Evolutionary conservation across 2,888 invertebrate species (phyloP), one percentile per base, ranked within the genome.

Genomic region (Luperina nickerlii): DNA sequence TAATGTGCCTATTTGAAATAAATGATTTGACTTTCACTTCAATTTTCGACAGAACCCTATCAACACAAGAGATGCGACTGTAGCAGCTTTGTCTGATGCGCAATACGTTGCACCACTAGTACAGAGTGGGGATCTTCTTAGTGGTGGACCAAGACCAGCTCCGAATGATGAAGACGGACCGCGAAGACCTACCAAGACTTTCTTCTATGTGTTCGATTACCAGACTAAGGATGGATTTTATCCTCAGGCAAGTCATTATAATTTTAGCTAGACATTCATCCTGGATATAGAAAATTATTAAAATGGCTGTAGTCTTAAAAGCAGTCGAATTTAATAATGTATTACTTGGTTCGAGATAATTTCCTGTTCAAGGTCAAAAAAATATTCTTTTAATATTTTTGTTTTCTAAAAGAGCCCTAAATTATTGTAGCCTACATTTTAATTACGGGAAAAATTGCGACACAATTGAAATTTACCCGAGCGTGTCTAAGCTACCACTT

Each of bases 51-150:
- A 98, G 95, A 99, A 98, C 95, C 99, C 99, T 70, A 98, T 98
- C 90, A 99, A 98, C 92, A 98, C 98, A 13, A 97, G 99, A 84
- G 99, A 99, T 93, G 98, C 99, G 20, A 98, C 99, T 7, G 98
- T 99, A 81, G 98, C 99, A 65, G 99, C 99, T 11, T 96, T 99
- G 66, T 99, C 99, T 85, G 99, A 99, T 94, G 99, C 99, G 2
- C 98, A 99, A 93, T 99, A 99, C 93, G 98, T 99, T 60, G 99
- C 99, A 0, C 99, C 99, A 0, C 94, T 99, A 65, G 98, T 99
- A 32, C 98, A 98, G 94, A 98, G 98, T 11, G 99, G 98, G 0
- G 99, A 99, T 92, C 96, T 98, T 76, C 97, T 98, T 88, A 98
- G 98, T 89, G 98, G 97, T 15, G 98, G 97, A 65, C 97, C 98